Base-by-base conservation (phyloP, 2,888 invertebrate species). In the Timema podura region DNA sequence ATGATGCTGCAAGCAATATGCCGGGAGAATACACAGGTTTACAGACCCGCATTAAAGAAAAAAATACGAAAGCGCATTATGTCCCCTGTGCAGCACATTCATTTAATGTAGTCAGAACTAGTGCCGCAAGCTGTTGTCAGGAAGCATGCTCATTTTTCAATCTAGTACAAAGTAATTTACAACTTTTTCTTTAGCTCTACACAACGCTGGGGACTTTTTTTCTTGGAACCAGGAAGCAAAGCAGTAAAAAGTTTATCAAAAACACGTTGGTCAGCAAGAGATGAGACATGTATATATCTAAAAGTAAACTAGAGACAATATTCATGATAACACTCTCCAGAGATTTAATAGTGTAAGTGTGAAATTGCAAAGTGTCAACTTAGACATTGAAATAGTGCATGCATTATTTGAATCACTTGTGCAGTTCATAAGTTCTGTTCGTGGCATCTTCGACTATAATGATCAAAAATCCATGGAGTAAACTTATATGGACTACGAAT, bases 61-160 rank as follows among this genome's bases (percentile, higher is more conserved):
- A 10, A 46, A 65, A 65, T 10, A 13, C 16, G n/a, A 65, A 65
- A 48, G 65, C 65, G 6, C 65, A 13, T 48, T 65, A 47, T 65
- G 15, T 48, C 6, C 65, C 5, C 15, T 65, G 2, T 46, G 65
- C 47, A 7, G 65, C 47, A 65, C 47, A 15, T 65, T 65, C 2
- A 47, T n/a, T 65, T 10, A n/a, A 57, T n/a, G 45, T 47, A 11
- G 48, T 65, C 13, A 9, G 48, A 6, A 65, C 10, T 46, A 46
- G 47, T 65, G 65, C n/a, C 47, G 65, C 65, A 47, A 65, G 47
- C n/a, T 47, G 65, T n/a, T 47, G 48, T 46, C 65, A 47, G 47
- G 48, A 47, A 46, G n/a, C 48, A 8, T 65, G 46, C 6, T 65
- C 57, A 5, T 57, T 57, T 57, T 54, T 57, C 9, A 57, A 57